Evolutionary conservation across 2,113 vertebrate genomes (phyloP).

Genomic region (Thomomys bottae): DNA sequence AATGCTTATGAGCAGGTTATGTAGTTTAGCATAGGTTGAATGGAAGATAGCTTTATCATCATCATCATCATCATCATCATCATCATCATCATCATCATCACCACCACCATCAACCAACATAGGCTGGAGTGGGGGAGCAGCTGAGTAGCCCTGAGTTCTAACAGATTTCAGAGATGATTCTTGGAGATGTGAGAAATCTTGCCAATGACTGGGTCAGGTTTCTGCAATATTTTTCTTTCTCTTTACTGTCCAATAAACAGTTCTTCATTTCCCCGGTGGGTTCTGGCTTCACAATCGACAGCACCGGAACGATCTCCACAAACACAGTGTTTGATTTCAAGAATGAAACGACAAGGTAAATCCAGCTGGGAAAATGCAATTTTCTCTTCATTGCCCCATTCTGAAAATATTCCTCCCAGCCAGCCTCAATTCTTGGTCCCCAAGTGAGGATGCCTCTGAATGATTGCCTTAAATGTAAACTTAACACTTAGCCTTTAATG

Average conservation of each 20-base stretch:
- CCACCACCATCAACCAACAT: not conserved
- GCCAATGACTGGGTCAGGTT: not conserved
- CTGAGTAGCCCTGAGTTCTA: not conserved
- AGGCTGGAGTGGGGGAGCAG: not conserved
- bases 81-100: fast-evolving
- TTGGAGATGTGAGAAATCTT: not conserved
- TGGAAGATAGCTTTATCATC: not conserved
- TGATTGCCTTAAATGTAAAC: not conserved
- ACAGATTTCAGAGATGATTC: not conserved
- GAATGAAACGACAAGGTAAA: conserved; percentile 53
- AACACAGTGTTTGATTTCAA: conserved; percentile 55
- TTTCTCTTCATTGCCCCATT: not conserved
- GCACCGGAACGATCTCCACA: conserved; percentile 53
- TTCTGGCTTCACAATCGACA: conserved; percentile 53
- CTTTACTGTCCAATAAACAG: conserved; percentile 34
- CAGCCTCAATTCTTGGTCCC: not conserved
- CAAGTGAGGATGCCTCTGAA: not conserved
- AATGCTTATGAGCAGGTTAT: not conserved
- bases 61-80: not conserved
- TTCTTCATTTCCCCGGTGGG: conserved; percentile 58
- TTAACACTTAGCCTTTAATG: not conserved
- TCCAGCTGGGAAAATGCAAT: not conserved
- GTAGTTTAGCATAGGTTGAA: not conserved
- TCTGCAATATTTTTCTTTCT: conserved; percentile 27
- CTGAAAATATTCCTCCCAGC: not conserved